Base-by-base conservation (phyloP, 1,140 invertebrate genomes). In the Cotesia glomerata region DNA sequence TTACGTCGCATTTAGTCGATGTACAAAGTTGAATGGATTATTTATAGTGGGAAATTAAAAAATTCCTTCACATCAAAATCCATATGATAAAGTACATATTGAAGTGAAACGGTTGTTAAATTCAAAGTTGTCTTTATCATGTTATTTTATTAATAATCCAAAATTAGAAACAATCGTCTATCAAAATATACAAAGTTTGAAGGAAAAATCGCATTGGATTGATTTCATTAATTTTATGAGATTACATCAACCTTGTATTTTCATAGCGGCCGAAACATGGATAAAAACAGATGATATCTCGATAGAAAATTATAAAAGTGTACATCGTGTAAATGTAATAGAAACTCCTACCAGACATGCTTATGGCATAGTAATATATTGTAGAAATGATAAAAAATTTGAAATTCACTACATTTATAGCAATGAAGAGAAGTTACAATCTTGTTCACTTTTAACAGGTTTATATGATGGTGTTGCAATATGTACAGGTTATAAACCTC, bases 1-100 rank as follows among this genome's bases (percentile, higher is more conserved):
- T 66, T 72, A 74, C 32, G 73, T 76, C 4, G 75, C 75, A 16
- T 45, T 74, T 2, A 76, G 75, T 70, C 52, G 70, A 71, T 61
- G 64, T 26, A 65, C 66, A 16, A 69, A 52, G 39, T 74, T 74
- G 32, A 62, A 39, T 54, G 72, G 49, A 11, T 64, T 74, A 16
- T 74, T 34, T 18, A 74, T 74, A 54, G 2, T 66, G 0, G 73
- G 68, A 11, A 65, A 32, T 11, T 65, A 65, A 13, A 71, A 64
- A 18, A 14, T 64, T 45, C 70, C 62, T 26, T 62, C n/a, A n/a
- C 14, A 18, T 61, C 68, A 39, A 70, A 49, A 16, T 26, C 14
- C 32, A 70, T 58, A 62, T 34, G 62, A 70, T 70, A 18, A 32
- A 4, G 59, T 70, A 26, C 36, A 70, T 16, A 32, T 70, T 26